phyloP scores from a whole-genome alignment of 2,888 invertebrate species.

The Athalia cordata region DNA sequence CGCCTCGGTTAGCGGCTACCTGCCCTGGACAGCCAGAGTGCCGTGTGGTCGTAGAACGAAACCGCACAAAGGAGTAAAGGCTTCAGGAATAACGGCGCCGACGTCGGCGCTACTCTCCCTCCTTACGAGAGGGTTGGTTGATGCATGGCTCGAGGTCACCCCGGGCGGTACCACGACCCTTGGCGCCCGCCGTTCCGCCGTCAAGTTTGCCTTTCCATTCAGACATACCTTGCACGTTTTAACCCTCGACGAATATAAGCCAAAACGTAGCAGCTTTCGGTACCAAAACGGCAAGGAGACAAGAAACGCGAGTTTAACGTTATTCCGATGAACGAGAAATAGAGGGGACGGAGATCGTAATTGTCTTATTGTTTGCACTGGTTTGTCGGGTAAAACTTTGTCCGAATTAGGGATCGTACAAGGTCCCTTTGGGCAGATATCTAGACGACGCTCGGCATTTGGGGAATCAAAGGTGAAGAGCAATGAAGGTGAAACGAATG shows the following conservation, averaged over 20 bases:
- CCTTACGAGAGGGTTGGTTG: neutral
- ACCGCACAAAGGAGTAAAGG: conserved; percentile 3
- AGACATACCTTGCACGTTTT: neutral
- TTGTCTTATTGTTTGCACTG: neutral
- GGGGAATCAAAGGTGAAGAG: neutral
- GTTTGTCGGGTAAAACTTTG: conserved; percentile 28
- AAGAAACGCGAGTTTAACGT: too few relatives aligned
- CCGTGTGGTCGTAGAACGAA: conserved; percentile 6
- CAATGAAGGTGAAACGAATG: conserved; percentile 10
- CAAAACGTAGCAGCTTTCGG: too few relatives aligned
- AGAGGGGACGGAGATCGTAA: too few relatives aligned
- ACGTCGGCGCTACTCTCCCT: too few relatives aligned
- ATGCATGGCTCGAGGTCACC: neutral
- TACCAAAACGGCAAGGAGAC: too few relatives aligned
- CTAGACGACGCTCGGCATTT: neutral
- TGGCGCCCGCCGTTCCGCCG: conserved; percentile 58
- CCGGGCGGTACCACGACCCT: conserved; percentile 2
- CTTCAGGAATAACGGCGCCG: neutral
- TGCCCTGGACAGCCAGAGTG: neutral
- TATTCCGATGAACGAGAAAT: too few relatives aligned
- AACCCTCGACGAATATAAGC: too few relatives aligned
- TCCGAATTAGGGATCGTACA: neutral
- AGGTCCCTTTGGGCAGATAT: neutral
- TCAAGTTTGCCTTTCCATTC: conserved; percentile 57
- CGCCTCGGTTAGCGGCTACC: too few relatives aligned